Conservation (phyloP, 23 tunicate genomes). For the Clavelina lepadiformis region DNA sequence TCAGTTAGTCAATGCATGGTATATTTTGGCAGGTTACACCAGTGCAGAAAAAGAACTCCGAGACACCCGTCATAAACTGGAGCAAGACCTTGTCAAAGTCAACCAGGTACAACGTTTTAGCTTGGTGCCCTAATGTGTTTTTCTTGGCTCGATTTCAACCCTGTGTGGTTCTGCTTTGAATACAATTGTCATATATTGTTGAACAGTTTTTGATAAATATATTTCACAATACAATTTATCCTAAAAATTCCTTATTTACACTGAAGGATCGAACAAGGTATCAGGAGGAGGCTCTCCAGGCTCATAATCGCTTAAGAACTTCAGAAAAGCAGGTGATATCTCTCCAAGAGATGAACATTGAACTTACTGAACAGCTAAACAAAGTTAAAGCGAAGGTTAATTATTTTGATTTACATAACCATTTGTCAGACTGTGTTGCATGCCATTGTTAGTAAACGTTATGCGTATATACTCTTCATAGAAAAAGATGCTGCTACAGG, state of each 20-base stretch:
- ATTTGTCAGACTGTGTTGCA: no score
- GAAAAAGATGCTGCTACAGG: no score
- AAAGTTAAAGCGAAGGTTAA: conserved; percentile 22
- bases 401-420: no score
- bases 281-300: conserved; percentile 51
- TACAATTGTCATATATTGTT: background rate
- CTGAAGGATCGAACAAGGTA: conserved; percentile 37
- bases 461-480: no score
- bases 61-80: conserved; percentile 36
- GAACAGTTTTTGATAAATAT: background rate
- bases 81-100: conserved; percentile 48
- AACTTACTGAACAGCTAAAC: conserved; percentile 50
- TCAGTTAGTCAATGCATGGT: background rate
- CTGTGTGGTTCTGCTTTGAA: no score
- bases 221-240: background rate
- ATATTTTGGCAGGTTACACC: conserved; percentile 37
- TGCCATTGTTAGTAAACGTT: no score
- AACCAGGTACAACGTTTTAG: no score
- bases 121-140: no score
- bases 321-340: conserved; percentile 48
- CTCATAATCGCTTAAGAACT: conserved; percentile 19
- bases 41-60: conserved; percentile 68
- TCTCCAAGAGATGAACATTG: conserved; percentile 54
- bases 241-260: background rate
- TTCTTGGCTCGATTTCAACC: no score